Evolutionary conservation across 2,113 vertebrate species (phyloP).

Genomic region (Myiopsitta monachus): DNA sequence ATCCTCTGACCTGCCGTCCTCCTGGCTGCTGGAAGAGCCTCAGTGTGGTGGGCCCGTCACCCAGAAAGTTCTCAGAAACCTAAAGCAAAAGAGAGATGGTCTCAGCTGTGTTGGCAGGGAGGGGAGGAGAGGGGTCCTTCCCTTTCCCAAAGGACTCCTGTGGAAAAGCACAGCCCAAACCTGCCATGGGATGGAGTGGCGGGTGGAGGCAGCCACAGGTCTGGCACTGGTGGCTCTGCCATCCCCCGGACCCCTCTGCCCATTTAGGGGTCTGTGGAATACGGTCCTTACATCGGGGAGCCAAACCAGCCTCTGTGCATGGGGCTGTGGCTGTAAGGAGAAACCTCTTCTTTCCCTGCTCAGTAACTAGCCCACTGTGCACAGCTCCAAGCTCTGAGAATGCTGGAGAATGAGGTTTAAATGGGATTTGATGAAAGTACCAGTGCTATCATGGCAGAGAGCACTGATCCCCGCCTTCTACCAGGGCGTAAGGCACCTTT

Average conservation of each 20-base stretch:
- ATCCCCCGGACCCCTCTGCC: rapidly evolving
- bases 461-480: rapidly evolving
- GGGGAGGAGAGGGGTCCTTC: neutral
- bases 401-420: neutral
- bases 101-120: neutral
- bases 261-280: neutral
- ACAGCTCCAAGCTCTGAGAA: neutral
- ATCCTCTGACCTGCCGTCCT: neutral
- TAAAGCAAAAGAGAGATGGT: neutral
- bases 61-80: slow-evolving; percentile 46
- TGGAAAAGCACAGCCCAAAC: neutral
- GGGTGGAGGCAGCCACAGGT: neutral
- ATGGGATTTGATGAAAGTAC: neutral
- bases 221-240: neutral
- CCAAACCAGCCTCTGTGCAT: rapidly evolving
- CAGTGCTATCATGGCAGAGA: neutral
- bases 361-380: neutral
- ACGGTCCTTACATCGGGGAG: rapidly evolving
- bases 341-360: neutral
- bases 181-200: rapidly evolving
- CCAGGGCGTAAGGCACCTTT: neutral
- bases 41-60: rapidly evolving
- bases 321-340: rapidly evolving
- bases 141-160: neutral
- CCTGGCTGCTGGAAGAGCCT: neutral